Percentiles rank a stretch among this genome's conserved stretches.
phyloP scores from a whole-genome alignment of 1,140 invertebrate species.

The Augochlora pura region DNA sequence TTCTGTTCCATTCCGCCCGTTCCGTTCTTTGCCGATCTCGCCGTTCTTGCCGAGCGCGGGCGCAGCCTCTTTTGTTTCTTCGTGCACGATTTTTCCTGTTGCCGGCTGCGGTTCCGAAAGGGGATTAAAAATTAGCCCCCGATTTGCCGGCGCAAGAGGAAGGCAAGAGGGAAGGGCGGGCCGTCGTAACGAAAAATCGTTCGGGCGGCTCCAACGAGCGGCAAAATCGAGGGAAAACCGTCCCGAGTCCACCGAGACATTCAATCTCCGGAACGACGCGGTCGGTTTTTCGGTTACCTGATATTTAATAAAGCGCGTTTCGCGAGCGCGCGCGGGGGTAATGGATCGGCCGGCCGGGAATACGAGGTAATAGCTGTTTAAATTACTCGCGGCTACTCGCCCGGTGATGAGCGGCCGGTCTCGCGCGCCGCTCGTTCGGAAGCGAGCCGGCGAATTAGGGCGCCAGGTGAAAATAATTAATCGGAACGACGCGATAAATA shows the following conservation, averaged over 20 bases:
- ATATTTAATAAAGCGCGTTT: slow-evolving; percentile 24
- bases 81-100: slow-evolving; percentile 20
- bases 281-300: neutral
- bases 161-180: too few relatives aligned
- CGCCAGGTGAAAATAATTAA: slow-evolving; percentile 33
- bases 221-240: neutral
- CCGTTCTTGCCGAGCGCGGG: slow-evolving; percentile 7
- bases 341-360: slow-evolving; percentile 18
- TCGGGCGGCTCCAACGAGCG: too few relatives aligned
- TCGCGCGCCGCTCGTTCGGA: slow-evolving; percentile 13
- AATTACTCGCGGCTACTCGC: slow-evolving; percentile 23
- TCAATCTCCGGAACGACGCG: neutral
- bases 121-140: slow-evolving; percentile 28
- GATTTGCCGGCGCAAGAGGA: neutral
- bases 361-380: slow-evolving; percentile 38
- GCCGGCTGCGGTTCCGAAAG: neutral
- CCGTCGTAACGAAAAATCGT: neutral
- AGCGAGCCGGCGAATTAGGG: slow-evolving; percentile 26
- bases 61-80: slow-evolving; percentile 10
- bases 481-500: slow-evolving; percentile 28
- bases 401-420: slow-evolving; percentile 6
- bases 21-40: neutral
- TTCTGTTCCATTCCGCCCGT: neutral
- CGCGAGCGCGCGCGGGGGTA: slow-evolving; percentile 30
- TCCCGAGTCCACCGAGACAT: neutral